Evolutionary conservation across 2,888 invertebrate species (phyloP), one percentile per base, ranked within the genome.

Genomic region (Homarus gammarus): DNA sequence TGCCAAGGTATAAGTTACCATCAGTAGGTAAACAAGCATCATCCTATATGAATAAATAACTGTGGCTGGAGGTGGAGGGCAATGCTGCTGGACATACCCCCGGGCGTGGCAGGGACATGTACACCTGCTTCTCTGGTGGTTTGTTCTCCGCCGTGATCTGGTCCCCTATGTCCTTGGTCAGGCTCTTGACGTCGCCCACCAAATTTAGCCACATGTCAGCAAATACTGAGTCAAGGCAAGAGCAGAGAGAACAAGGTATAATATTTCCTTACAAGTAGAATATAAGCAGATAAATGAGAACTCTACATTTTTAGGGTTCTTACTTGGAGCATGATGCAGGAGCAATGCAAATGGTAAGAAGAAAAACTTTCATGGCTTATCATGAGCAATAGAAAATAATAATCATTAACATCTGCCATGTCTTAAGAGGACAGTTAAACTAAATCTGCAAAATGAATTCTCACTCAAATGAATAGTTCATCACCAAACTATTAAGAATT

Each of bases 121-220:
- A 99, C 89, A 97, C 97, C 93, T 96, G 96, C 93, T 97, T 96
- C 93, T 97, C 95, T 95, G 85, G 95, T 95, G 92, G 94, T 94
- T 93, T 93, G 84, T 93, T 95, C 94, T 94, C 97, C 95, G 93
- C 97, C 96, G 92, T 96, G 95, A 94, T 98, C 96, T 93, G 97
- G 92, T 95, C 95, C 92, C 94, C 95, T 81, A 99, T 96, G 93
- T 99, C 98, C 93, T 97, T 97, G 61, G 98, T 97, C 91, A 98
- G 96, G 38, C 97, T 95, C 84, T 97, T 97, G n/a, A 99, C 97
- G 94, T 99, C 99, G 36, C 97, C 96, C 93, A 98, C 96, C 91
- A 99, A 95, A 95, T 98, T 97, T 93, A 98, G 97, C 97, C 98
- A 99, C 97, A 98, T 97, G 93, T 98, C 98, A 49, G 97, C 96